Evolutionary conservation across 2,797 vertebrate species (phyloP).

Genomic region (Eulemur coronatus): DNA sequence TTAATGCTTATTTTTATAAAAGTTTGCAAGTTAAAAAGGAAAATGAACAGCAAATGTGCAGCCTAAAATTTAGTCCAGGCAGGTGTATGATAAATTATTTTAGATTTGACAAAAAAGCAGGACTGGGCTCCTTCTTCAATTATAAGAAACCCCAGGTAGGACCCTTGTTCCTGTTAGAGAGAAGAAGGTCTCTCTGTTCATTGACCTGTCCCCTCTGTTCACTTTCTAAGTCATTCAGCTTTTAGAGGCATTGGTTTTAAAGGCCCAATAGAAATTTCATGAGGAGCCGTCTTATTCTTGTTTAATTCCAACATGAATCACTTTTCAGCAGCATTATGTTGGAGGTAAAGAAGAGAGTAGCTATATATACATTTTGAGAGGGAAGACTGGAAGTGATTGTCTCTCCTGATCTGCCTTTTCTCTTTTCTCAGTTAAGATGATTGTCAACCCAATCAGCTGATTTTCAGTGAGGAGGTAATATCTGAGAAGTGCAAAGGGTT

Average conservation of each 20-base stretch:
- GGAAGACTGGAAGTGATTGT: background rate
- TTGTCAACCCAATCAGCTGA: background rate
- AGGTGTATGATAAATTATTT: background rate
- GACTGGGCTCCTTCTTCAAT: background rate
- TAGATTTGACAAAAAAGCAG: background rate
- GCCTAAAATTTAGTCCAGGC: background rate
- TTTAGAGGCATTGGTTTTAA: conserved; percentile 5
- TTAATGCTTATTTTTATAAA: background rate
- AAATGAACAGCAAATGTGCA: conserved; percentile 5
- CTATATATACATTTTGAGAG: background rate
- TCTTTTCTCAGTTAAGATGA: background rate
- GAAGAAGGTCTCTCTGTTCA: background rate
- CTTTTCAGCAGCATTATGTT: background rate
- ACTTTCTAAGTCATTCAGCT: background rate
- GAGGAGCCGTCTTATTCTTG: background rate
- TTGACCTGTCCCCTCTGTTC: background rate
- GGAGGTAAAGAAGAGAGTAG: background rate
- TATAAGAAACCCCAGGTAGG: background rate
- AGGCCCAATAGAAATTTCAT: background rate
- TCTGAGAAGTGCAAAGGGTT: background rate
- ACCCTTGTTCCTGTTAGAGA: background rate
- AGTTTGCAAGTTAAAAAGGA: conserved; percentile 42
- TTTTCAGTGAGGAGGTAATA: background rate
- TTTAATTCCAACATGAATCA: background rate
- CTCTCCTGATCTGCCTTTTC: background rate